Base-by-base conservation (phyloP, 2,888 invertebrate genomes). In the Branchipolynoe longqiensis region DNA sequence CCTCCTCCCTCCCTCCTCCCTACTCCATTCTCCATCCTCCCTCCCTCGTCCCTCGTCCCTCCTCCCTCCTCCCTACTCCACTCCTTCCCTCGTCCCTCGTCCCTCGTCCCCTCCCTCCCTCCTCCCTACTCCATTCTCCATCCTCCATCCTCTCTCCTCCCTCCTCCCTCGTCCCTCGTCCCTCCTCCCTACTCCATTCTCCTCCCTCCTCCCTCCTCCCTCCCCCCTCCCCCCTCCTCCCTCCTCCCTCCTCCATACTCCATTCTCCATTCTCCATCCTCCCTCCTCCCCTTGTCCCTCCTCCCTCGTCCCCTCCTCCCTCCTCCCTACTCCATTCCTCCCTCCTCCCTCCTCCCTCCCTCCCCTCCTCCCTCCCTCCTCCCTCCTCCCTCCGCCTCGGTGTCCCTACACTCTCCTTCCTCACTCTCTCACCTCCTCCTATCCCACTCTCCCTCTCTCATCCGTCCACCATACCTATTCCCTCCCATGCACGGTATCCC, bases 121-220 rank as follows among this genome's bases (percentile, higher is more conserved):
- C 6, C 62, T n/a, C n/a, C 28, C 25, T 25, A 28, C 62, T 25
- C 28, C 62, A 12, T 62, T 31, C 62, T 62, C 62, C 62, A 18
- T 25, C 18, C 41, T 6, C 12, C 62, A 12, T n/a, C 28, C 12
- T 31, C 62, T 8, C 28, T 31, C 62, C 8, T 6, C 62, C 6
- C 62, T 6, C 28, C n/a, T n/a, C n/a, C n/a, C n/a, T n/a, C n/a
- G n/a, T n/a, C n/a, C n/a, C n/a, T n/a, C n/a, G n/a, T n/a, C n/a
- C n/a, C n/a, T n/a, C n/a, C n/a, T 25, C 64, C 25, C 62, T 25
- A 28, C 62, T 62, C n/a, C 28, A 28, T 64, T 31, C 64, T 28
- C 36, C 31, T 28, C 73, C 73, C 41, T 40, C 73, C 41, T 40
- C 36, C 73, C 73, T 38, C 36, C 64, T 28, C 40, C 73, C 41